A percentile compares a stretch with the other conserved stretches of the same genome.
Evolutionary conservation across 2,113 vertebrate genomes (phyloP).

Genomic region (Rafetus swinhoei): DNA sequence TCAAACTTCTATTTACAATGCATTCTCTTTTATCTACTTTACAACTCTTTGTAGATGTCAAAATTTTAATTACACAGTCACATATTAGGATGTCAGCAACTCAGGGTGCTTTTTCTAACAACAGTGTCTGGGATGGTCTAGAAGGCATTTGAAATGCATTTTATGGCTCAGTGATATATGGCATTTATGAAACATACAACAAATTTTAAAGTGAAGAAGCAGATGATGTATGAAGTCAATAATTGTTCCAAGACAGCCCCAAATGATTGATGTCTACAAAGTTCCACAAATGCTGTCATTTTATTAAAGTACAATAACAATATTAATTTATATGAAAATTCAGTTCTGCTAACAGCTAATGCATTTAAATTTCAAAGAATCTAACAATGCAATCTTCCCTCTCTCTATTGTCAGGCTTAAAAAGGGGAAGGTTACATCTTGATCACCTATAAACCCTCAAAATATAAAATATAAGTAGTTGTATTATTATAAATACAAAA

Average conservation of each 20-base stretch:
- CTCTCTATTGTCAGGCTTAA: not conserved
- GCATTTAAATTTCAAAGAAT: constrained; percentile 64
- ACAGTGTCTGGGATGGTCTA: constrained; percentile 18
- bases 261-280: constrained; percentile 52
- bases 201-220: constrained; percentile 57
- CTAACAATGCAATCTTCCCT: constrained; percentile 21
- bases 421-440: not conserved
- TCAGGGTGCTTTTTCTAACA: constrained; percentile 41
- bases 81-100: constrained; percentile 50
- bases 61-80: constrained; percentile 69
- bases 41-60: constrained; percentile 74
- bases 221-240: constrained; percentile 70
- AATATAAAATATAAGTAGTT: not conserved
- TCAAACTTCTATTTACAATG: constrained; percentile 70
- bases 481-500: constrained; percentile 15
- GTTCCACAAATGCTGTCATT: constrained; percentile 65
- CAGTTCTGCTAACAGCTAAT: constrained; percentile 52
- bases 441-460: not conserved
- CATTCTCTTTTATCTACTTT: constrained; percentile 65
- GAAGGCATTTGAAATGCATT: constrained; percentile 35
- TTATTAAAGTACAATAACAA: constrained; percentile 71
- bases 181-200: constrained; percentile 62
- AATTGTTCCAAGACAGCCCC: constrained; percentile 64
- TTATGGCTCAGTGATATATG: constrained; percentile 40
- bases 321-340: constrained; percentile 74